Evolutionary conservation across 2,797 vertebrate species (phyloP), one percentile per base, ranked within the genome.

Genomic region (Ctenopoma multispine): DNA sequence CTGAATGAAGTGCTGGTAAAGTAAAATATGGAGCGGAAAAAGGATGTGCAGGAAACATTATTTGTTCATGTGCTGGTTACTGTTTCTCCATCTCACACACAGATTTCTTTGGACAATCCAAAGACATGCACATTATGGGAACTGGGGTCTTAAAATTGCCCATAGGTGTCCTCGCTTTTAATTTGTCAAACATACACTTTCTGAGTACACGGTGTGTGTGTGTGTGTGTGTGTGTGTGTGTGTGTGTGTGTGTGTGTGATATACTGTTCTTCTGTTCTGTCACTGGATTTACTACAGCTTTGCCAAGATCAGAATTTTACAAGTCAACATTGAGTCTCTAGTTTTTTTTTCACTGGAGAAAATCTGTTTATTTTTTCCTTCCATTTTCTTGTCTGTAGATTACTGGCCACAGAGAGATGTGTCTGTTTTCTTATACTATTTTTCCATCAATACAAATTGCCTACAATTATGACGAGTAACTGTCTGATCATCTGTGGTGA

Each of bases 61-160:
- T 67, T 69, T 24, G 57, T 77, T 74, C 79, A 82, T 83, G 64
- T 60, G 75, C 62, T 68, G 21, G 48, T 55, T 56, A 54, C 78
- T 79, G 69, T 84, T 87, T 78, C 41, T 79, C 70, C 10, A 18
- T 58, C 44, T 67, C 61, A 69, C 14, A 46, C 21, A 66, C 34
- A 54, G 21, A 50, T 60, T 73, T 70, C 21, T 34, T 54, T 46
- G 62, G 27, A 53, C 59, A 66, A 63, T 38, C 36, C 56, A 75
- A 72, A 54, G 56, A 60, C 62, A 53, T 24, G 38, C 50, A 75
- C 47, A 58, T 69, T 64, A 59, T 36, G 36, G 43, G 59, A 64
- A 61, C 41, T 2, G 15, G 67, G 79, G 50, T 44, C 70, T 73
- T 65, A 54, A 47, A 69, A 62, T 41, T 27, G 63, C 57, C 11